These are phyloP conservation scores for Pungitius pungitius DNA, from an alignment of 2,113 vertebrate species.

Conservation along the genomic window DNA sequence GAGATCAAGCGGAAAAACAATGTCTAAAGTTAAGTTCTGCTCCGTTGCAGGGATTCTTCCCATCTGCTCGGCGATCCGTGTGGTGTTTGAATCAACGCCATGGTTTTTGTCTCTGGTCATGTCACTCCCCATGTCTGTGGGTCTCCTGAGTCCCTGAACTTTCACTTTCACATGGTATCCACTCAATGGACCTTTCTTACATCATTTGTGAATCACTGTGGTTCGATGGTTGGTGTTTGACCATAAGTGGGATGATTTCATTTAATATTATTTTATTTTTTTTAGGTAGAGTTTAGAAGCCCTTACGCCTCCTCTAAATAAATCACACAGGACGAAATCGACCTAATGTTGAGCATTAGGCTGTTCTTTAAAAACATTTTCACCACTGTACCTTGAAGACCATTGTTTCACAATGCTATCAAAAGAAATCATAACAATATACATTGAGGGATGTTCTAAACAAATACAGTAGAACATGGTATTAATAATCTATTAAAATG, in stretches of 20 bases:
- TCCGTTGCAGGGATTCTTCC: conserved; percentile 77
- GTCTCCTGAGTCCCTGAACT: conserved; percentile 72
- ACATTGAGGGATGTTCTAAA: conserved; percentile 3
- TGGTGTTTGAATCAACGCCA: conserved; percentile 65
- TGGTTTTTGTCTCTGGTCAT: conserved; percentile 73
- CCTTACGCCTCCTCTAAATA: neutral
- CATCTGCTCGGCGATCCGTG: conserved; percentile 79
- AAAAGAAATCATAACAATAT: neutral
- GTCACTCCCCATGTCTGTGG: conserved; percentile 75
- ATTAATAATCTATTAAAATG: conserved; percentile 23
- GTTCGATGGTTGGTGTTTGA: conserved; percentile 1
- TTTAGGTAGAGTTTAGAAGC: conserved; percentile 14
- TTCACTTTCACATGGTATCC: neutral
- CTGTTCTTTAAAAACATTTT: conserved; percentile 10
- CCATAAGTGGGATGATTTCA: conserved; percentile 20
- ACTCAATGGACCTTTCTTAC: conserved; percentile 24
- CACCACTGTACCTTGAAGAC: conserved; percentile 38
- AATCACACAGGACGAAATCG: conserved; percentile 6
- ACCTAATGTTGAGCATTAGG: conserved; percentile 5
- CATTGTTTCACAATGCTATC: conserved; percentile 9
- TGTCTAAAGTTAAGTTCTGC: conserved; percentile 8
- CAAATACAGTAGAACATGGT: conserved; percentile 3
- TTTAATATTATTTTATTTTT: conserved; percentile 2
- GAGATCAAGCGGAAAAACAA: neutral
- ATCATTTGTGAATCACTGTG: conserved; percentile 20